These are phyloP conservation scores for Pectinophora gossypiella DNA, from an alignment of 1,140 invertebrate species.

Conservation along the genomic window DNA sequence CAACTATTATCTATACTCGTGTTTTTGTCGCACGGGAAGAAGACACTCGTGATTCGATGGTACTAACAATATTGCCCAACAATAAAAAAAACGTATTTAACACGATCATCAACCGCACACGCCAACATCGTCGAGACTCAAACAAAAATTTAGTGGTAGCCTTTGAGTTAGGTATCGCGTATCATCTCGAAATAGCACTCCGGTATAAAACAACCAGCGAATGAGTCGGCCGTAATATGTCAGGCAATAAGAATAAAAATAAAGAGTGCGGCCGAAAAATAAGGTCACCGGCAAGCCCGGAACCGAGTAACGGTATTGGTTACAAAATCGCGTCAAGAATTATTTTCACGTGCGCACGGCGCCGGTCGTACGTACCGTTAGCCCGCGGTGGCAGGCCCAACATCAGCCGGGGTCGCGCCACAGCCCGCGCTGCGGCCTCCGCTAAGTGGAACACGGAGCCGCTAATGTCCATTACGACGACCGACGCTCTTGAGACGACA, in stretches of 20 bases:
- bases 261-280: slow-evolving; percentile 62
- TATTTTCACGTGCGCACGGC: slow-evolving; percentile 70
- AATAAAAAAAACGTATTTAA: background rate
- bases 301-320: slow-evolving; percentile 70
- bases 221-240: slow-evolving; percentile 29
- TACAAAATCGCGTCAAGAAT: slow-evolving; percentile 74
- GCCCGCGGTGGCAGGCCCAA: slow-evolving; percentile 25
- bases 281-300: slow-evolving; percentile 68
- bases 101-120: background rate
- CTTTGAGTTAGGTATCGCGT: background rate
- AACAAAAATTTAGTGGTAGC: background rate
- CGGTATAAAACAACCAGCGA: slow-evolving; percentile 14
- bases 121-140: background rate
- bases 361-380: slow-evolving; percentile 54
- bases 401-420: slow-evolving; percentile 12
- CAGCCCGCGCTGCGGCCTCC: slow-evolving; percentile 6
- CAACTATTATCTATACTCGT: slow-evolving; percentile 22
- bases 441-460: slow-evolving; percentile 47
- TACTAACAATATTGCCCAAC: slow-evolving; percentile 4
- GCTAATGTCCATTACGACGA: slow-evolving; percentile 16
- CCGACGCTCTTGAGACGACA: background rate
- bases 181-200: slow-evolving; percentile 13
- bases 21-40: background rate
- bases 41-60: background rate
- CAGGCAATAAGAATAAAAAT: slow-evolving; percentile 58